Percentiles rank a stretch among this genome's conserved stretches.
Evolutionary conservation across 2,113 vertebrate species (phyloP).

Genomic region (Montifringilla adamsi): DNA sequence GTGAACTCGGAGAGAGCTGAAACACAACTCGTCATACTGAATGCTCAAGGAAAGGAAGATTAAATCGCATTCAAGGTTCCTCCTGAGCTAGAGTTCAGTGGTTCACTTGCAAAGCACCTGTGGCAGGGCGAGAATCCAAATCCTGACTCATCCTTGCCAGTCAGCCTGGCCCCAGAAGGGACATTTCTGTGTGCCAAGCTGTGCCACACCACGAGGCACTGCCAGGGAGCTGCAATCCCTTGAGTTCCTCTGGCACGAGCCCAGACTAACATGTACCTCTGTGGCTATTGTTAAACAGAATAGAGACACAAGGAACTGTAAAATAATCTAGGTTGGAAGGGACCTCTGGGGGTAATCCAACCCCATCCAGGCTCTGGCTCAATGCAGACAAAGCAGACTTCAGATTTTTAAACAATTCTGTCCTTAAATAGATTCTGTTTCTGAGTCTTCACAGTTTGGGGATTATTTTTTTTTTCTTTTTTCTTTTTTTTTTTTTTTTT

Average conservation of each 20-base stretch:
- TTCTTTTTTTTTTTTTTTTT: background rate
- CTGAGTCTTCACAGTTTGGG: background rate
- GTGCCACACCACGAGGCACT: background rate
- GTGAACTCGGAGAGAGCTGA: background rate
- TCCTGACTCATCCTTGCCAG: background rate
- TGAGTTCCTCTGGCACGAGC: background rate
- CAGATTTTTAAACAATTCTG: background rate
- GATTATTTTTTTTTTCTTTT: no score
- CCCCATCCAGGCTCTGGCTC: background rate
- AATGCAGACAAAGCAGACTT: background rate
- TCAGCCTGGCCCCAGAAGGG: accelerated
- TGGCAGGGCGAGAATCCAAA: background rate
- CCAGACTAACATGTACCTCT: background rate
- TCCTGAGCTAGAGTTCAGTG: background rate
- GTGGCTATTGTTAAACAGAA: background rate
- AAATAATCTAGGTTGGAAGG: background rate
- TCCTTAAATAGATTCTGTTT: background rate
- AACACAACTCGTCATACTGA: background rate
- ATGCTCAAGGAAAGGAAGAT: background rate
- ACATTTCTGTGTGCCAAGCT: accelerated
- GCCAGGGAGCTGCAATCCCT: background rate
- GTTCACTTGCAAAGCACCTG: background rate
- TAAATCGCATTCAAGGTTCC: background rate
- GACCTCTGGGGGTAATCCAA: background rate
- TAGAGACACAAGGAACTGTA: background rate